Evolutionary conservation across 2,888 invertebrate species (phyloP).

Genomic region (Dicyrtoma fusca): DNA sequence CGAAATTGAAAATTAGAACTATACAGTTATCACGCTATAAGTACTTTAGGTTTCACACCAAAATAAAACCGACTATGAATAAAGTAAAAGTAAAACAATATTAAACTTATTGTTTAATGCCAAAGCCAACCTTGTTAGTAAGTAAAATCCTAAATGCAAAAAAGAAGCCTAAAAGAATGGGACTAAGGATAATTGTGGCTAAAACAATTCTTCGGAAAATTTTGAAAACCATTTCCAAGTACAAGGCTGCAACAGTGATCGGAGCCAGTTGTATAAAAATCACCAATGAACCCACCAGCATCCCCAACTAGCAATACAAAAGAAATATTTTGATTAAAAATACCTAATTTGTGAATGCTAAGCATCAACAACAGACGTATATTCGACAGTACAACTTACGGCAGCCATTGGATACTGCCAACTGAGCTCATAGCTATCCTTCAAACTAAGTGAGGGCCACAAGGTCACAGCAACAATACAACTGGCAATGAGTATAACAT

Average conservation of each 20-base stretch:
- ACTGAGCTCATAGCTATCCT: neutral
- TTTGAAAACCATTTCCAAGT: slow-evolving; percentile 31
- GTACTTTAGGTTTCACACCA: too few relatives aligned
- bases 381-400: slow-evolving; percentile 1
- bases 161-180: slow-evolving; percentile 19
- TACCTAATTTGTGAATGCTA: too few relatives aligned
- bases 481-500: neutral
- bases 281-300: slow-evolving; percentile 14
- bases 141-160: slow-evolving; percentile 20
- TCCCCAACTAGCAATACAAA: slow-evolving; percentile 4
- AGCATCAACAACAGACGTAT: neutral
- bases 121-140: neutral
- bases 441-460: slow-evolving; percentile 8
- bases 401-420: slow-evolving; percentile 26
- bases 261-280: slow-evolving; percentile 21
- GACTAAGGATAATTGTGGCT: neutral
- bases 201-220: slow-evolving; percentile 2
- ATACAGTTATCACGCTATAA: too few relatives aligned
- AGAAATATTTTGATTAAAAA: neutral
- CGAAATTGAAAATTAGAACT: neutral
- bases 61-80: neutral
- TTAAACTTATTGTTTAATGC: neutral
- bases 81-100: slow-evolving; percentile 1
- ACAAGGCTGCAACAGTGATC: slow-evolving; percentile 12
- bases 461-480: slow-evolving; percentile 6